A percentile compares a stretch with the other conserved stretches of the same genome.
Evolutionary conservation across 2,113 vertebrate genomes (phyloP).

Genomic region (Diphyllodes magnificus): DNA sequence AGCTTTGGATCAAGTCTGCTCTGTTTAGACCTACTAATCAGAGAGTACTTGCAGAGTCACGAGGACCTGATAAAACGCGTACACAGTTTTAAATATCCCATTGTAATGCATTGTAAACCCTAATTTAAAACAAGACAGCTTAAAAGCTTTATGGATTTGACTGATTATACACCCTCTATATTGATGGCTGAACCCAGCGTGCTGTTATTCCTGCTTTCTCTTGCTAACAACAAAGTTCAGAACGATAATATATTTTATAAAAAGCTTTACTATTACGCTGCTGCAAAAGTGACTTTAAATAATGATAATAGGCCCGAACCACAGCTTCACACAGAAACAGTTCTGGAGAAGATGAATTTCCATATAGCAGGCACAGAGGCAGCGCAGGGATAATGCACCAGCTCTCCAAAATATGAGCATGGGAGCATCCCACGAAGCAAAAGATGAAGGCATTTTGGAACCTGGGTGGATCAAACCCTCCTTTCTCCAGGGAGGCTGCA

Average conservation of each 20-base stretch:
- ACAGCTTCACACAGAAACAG: conserved; percentile 39
- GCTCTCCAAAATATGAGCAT: not conserved
- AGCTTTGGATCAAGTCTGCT: not conserved
- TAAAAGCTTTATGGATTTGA: conserved; percentile 74
- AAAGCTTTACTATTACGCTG: conserved; percentile 49
- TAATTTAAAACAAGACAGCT: conserved; percentile 71
- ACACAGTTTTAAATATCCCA: conserved; percentile 69
- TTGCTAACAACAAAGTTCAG: conserved; percentile 67
- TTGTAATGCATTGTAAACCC: conserved; percentile 71
- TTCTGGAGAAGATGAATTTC: conserved; percentile 46
- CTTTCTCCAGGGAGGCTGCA: not conserved
- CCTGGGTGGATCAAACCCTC: not conserved
- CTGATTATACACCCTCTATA: conserved; percentile 65
- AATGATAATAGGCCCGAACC: conserved; percentile 60
- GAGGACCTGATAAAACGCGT: conserved; percentile 67
- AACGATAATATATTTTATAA: conserved; percentile 64
- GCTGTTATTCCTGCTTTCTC: conserved; percentile 69
- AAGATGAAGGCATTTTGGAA: not conserved
- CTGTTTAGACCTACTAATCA: conserved; percentile 57
- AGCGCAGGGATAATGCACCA: not conserved
- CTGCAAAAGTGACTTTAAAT: conserved; percentile 65
- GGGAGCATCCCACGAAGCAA: not conserved
- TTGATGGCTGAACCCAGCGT: conserved; percentile 63
- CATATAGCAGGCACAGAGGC: not conserved
- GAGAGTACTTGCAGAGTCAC: conserved; percentile 64